These are phyloP conservation scores for Basileuterus tristriatus DNA, from an alignment of 2,797 vertebrate species.

Conservation along the genomic window DNA sequence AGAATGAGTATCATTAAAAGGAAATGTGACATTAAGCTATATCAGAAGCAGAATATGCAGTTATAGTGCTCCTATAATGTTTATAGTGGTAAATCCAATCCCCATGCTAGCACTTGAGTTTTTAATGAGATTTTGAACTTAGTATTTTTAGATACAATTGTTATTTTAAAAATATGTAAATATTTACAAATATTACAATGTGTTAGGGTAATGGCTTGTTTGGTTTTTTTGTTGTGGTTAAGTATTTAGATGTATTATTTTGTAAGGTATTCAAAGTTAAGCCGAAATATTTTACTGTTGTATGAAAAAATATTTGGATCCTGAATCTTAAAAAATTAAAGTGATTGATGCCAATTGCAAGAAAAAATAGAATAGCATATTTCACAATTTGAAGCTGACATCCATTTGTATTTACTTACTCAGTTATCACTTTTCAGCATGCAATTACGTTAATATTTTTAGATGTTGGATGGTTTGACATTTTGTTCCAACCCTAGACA, in stretches of 20 bases:
- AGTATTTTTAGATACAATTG: neutral
- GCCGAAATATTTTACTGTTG: neutral
- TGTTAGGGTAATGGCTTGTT: neutral
- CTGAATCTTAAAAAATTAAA: neutral
- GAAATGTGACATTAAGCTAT: neutral
- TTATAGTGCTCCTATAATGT: neutral
- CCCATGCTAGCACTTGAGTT: neutral
- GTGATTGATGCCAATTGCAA: neutral
- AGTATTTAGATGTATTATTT: neutral
- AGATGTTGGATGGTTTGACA: neutral
- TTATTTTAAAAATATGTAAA: neutral
- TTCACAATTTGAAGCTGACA: neutral
- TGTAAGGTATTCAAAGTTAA: neutral
- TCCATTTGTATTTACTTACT: neutral
- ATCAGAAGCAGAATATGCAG: neutral
- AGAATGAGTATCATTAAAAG: neutral
- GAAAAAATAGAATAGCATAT: neutral
- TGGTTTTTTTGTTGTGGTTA: neutral
- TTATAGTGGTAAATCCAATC: neutral
- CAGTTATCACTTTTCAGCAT: neutral
- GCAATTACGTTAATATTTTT: constrained; percentile 8
- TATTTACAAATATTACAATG: neutral
- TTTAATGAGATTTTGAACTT: neutral
- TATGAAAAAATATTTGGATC: neutral
- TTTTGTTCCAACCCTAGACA: constrained; percentile 1